Conservation (phyloP, 2,888 invertebrate genomes). For the Acrobasis consociella region DNA sequence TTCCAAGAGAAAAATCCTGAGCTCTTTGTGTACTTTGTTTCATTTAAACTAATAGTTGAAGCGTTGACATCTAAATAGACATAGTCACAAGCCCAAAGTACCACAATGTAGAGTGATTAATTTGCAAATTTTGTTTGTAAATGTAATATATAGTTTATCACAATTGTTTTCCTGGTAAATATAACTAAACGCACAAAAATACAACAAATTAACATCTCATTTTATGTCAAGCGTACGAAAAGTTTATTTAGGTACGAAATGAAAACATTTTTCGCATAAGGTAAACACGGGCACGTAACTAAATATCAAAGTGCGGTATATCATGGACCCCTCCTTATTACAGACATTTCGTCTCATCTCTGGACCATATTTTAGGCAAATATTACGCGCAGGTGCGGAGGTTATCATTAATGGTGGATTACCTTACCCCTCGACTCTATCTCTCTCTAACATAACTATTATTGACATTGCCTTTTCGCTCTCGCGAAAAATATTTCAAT, state of each 20-base stretch:
- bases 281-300: slow-evolving; percentile 3
- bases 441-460: slow-evolving; percentile 33
- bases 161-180: no score
- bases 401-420: slow-evolving; percentile 70
- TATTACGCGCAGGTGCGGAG: slow-evolving; percentile 68
- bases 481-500: slow-evolving; percentile 40
- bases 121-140: no score
- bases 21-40: no score
- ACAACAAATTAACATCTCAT: no score
- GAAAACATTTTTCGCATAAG: slow-evolving; percentile 8
- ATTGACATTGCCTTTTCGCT: slow-evolving; percentile 31
- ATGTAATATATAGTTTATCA: no score
- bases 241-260: neutral
- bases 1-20: no score
- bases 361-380: slow-evolving; percentile 59
- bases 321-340: slow-evolving; percentile 40
- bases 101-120: no score
- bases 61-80: no score
- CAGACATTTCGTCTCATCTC: slow-evolving; percentile 48
- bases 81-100: no score
- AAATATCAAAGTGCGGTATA: slow-evolving; percentile 16
- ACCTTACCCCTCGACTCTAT: slow-evolving; percentile 53
- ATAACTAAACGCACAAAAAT: no score
- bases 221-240: no score
- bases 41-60: no score